Evolutionary conservation across 2,113 vertebrate genomes (phyloP).

Genomic region (Oxyruncus cristatus): DNA sequence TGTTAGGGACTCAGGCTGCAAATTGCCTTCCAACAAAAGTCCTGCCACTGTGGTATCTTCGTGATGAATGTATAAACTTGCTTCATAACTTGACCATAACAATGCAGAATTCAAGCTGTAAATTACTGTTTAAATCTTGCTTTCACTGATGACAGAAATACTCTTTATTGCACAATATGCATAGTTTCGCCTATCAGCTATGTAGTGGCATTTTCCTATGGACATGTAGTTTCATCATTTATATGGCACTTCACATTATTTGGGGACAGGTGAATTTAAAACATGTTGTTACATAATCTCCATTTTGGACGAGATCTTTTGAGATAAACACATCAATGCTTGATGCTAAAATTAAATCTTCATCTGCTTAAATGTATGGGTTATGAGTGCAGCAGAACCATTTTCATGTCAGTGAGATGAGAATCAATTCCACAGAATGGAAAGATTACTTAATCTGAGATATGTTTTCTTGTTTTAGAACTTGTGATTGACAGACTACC

Average conservation of each 20-base stretch:
- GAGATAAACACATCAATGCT: not conserved
- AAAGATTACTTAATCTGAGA: constrained; percentile 38
- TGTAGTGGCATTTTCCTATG: not conserved
- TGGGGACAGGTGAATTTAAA: not conserved
- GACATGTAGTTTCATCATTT: not conserved
- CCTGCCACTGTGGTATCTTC: not conserved
- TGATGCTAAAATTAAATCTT: constrained; percentile 6
- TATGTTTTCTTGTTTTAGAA: constrained; percentile 6
- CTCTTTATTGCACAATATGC: not conserved
- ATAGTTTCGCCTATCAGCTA: not conserved
- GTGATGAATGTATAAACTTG: not conserved
- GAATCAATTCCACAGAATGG: not conserved
- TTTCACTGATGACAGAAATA: not conserved
- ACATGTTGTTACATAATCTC: not conserved
- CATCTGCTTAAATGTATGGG: not conserved
- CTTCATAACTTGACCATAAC: not conserved
- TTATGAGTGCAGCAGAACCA: not conserved
- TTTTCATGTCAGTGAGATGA: not conserved
- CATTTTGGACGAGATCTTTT: not conserved
- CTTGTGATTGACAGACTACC: constrained; percentile 48
- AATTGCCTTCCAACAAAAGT: not conserved
- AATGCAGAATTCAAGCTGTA: not conserved
- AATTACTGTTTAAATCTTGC: not conserved
- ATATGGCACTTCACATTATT: not conserved
- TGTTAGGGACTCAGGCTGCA: not conserved